Conservation (phyloP, 2,797 vertebrate species). For the Mastacembelus armatus region DNA sequence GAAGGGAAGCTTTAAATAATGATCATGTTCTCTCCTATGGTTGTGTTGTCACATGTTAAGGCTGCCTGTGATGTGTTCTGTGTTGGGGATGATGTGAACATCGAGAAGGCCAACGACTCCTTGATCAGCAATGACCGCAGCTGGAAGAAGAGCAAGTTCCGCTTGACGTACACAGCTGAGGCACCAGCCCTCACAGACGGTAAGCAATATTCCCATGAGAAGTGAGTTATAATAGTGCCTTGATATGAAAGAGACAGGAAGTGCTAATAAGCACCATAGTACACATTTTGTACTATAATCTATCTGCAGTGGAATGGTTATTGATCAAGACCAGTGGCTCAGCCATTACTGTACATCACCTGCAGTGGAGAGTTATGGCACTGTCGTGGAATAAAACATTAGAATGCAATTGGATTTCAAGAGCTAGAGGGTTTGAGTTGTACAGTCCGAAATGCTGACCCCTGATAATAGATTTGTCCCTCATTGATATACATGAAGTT, state of each 20-base stretch:
- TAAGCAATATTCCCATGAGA: constrained; percentile 50
- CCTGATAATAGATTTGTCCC: no score
- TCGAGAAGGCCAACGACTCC: constrained; percentile 97
- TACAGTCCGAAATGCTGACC: background rate
- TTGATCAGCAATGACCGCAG: constrained; percentile 97
- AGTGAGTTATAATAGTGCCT: background rate
- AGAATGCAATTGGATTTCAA: background rate
- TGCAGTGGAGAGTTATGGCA: constrained; percentile 8
- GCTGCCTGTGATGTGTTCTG: constrained; percentile 99
- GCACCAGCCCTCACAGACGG: constrained; percentile 93
- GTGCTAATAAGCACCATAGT: constrained; percentile 10
- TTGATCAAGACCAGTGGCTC: constrained; percentile 30
- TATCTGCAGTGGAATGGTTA: constrained; percentile 5
- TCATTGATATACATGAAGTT: background rate
- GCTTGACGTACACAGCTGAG: constrained; percentile 91
- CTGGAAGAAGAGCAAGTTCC: constrained; percentile 99
- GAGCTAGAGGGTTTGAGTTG: background rate
- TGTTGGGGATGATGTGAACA: constrained; percentile 97
- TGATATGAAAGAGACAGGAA: constrained; percentile 7
- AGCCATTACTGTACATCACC: constrained; percentile 17
- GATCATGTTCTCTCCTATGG: background rate
- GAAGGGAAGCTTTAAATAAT: background rate
- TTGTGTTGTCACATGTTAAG: constrained; percentile 68
- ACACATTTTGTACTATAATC: constrained; percentile 23
- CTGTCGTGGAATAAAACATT: constrained; percentile 15